Evolutionary conservation across 35 echinoderm and acorn worm species (phyloP), one percentile per base, ranked within the genome.

Genomic region (Acanthaster planci): DNA sequence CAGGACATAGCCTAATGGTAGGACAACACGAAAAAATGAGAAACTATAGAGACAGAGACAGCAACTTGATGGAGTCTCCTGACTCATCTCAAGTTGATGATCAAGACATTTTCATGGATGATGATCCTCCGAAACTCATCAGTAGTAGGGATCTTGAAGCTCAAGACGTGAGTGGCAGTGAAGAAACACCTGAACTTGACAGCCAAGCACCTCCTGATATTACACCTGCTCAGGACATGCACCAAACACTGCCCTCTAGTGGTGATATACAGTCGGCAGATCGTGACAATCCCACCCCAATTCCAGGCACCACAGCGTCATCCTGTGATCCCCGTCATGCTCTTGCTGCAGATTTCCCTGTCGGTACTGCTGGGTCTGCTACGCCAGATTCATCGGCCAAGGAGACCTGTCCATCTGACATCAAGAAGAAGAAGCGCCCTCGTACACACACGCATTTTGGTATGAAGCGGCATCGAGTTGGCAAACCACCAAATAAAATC

Each of bases 301-400:
- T 35, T 7, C 64, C 64, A 72, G 64, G 64, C 23, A 72, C 64
- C 34, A 72, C 64, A 2, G 64, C 64, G 26, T 72, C 64, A 1
- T 72, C 64, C 2, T 35, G 26, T 14, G 30, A 26, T 34, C 64
- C 64, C 14, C 64, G 26, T 2, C 64, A 72, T 9, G 64, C 87
- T 23, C 78, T 67, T 26, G 76, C 77, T 60, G 87, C 87, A 39
- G 80, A 83, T 58, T 89, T 89, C 52, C 80, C 87, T 38, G 79
- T 83, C n/a, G 80, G 87, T 18, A 83, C 81, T 76, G 87, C 87
- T 32, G 87, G 87, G 7, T 89, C 87, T 0, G 80, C 82, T n/a
- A 84, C 77, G 1, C 87, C 87, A 8, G 79, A 89, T 37, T 72
- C 60, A 14, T 38, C 87, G 26, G 87, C 87, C 18, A 57, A 29